These are phyloP conservation scores for Leptinotarsa haldemani DNA, from an alignment of 2,888 invertebrate genomes.

Conservation along the genomic window DNA sequence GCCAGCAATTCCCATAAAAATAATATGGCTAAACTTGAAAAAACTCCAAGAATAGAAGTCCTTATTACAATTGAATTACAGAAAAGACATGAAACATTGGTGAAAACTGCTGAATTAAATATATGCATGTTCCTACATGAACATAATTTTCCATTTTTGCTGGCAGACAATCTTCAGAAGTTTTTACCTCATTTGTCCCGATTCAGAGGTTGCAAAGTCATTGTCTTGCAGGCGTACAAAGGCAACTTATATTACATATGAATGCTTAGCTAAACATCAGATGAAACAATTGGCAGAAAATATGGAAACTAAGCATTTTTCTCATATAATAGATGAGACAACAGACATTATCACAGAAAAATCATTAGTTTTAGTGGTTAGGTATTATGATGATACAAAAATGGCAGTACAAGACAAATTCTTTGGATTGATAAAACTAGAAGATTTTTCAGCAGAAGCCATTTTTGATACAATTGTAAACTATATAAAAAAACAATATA, in stretches of 20 bases:
- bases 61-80: background rate
- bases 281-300: background rate
- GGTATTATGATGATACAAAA: slow-evolving; percentile 31
- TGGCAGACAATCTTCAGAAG: slow-evolving; percentile 14
- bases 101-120: slow-evolving; percentile 26
- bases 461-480: slow-evolving; percentile 19
- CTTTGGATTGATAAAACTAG: slow-evolving; percentile 27
- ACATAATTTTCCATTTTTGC: slow-evolving; percentile 27
- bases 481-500: background rate
- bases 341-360: slow-evolving; percentile 23
- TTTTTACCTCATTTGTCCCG: slow-evolving; percentile 1
- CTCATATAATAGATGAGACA: slow-evolving; percentile 32
- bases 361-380: slow-evolving; percentile 30
- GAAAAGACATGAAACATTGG: background rate
- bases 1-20: slow-evolving; percentile 2
- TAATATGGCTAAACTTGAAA: slow-evolving; percentile 12
- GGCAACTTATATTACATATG: slow-evolving; percentile 13
- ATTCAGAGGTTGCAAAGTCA: slow-evolving; percentile 7
- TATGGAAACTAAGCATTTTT: slow-evolving; percentile 24
- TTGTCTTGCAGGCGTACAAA: background rate
- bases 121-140: slow-evolving; percentile 28
- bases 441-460: slow-evolving; percentile 3
- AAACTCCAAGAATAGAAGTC: slow-evolving; percentile 14
- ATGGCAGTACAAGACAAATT: slow-evolving; percentile 22
- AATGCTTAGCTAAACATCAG: background rate